Evolutionary conservation across 2,797 vertebrate species (phyloP).

Genomic region (Gobionotothen gibberifrons): DNA sequence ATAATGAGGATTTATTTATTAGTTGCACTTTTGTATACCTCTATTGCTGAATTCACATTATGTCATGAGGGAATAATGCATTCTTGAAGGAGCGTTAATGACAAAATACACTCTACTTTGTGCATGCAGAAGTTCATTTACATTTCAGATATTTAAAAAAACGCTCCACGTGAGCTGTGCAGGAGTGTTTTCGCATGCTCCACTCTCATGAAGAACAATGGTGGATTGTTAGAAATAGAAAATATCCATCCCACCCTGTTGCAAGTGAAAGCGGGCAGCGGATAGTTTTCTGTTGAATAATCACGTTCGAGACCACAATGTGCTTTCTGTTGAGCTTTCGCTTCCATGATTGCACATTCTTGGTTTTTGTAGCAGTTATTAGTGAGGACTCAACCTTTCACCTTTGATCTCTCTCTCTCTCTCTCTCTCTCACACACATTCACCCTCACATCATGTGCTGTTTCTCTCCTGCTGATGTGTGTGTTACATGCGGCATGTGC

Average conservation of each 20-base stretch:
- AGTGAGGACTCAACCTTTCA: constrained; percentile 66
- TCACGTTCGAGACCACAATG: neutral
- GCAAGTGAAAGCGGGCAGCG: constrained; percentile 8
- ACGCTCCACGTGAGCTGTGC: neutral
- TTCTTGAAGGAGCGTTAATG: neutral
- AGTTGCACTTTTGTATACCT: neutral
- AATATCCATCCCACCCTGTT: constrained; percentile 34
- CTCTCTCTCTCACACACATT: constrained; percentile 7
- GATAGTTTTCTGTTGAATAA: constrained; percentile 34
- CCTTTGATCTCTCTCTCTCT: constrained; percentile 35
- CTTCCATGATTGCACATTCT: constrained; percentile 31
- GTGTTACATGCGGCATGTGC: neutral
- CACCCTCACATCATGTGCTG: constrained; percentile 32
- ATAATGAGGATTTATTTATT: neutral
- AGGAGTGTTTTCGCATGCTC: neutral
- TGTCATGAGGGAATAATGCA: neutral
- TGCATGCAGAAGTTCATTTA: neutral
- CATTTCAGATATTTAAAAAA: constrained; percentile 2
- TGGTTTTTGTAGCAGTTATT: constrained; percentile 61
- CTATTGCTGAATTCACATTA: neutral
- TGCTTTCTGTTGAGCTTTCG: constrained; percentile 1
- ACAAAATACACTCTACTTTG: neutral
- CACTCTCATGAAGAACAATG: constrained; percentile 27
- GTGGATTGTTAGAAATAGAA: constrained; percentile 33
- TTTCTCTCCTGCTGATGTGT: constrained; percentile 26